Evolutionary conservation across 2,113 vertebrate species (phyloP).

Genomic region (Hippocampus zosterae): DNA sequence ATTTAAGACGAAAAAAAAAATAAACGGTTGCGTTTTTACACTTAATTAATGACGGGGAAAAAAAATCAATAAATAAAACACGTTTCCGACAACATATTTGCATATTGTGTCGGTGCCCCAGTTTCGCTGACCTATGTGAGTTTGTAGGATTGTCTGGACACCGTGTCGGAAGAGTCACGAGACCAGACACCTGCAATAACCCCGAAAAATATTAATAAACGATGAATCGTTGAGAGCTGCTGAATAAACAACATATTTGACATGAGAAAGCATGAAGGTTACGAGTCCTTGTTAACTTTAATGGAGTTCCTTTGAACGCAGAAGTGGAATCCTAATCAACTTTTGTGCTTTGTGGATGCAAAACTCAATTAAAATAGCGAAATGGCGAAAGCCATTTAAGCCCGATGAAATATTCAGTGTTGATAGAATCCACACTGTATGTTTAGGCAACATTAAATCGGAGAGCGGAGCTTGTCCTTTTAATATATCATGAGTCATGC

Average conservation of each 20-base stretch:
- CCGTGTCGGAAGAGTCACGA: conserved; percentile 25
- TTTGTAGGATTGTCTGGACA: conserved; percentile 34
- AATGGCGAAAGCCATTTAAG: conserved; percentile 35
- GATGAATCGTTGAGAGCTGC: conserved; percentile 46
- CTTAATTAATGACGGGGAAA: too few relatives aligned
- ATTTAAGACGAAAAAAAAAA: too few relatives aligned
- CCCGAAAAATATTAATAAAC: conserved; percentile 48
- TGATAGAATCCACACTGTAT: conserved; percentile 19
- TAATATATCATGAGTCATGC: conserved; percentile 21
- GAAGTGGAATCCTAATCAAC: conserved; percentile 38
- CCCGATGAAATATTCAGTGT: conserved; percentile 53
- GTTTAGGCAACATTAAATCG: conserved; percentile 19
- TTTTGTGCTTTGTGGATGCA: conserved; percentile 35
- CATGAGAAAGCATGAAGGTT: conserved; percentile 50
- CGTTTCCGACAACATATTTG: background rate
- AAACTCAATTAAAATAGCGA: conserved; percentile 50
- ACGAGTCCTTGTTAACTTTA: conserved; percentile 60
- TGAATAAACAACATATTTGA: conserved; percentile 32
- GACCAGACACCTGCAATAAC: conserved; percentile 60
- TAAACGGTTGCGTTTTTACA: too few relatives aligned
- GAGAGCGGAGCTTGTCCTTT: conserved; percentile 12
- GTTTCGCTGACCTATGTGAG: background rate
- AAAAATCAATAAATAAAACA: too few relatives aligned
- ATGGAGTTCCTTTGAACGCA: conserved; percentile 40
- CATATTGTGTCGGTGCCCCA: background rate